Base-by-base conservation (phyloP, 2,113 vertebrate genomes). In the Gavia stellata region DNA sequence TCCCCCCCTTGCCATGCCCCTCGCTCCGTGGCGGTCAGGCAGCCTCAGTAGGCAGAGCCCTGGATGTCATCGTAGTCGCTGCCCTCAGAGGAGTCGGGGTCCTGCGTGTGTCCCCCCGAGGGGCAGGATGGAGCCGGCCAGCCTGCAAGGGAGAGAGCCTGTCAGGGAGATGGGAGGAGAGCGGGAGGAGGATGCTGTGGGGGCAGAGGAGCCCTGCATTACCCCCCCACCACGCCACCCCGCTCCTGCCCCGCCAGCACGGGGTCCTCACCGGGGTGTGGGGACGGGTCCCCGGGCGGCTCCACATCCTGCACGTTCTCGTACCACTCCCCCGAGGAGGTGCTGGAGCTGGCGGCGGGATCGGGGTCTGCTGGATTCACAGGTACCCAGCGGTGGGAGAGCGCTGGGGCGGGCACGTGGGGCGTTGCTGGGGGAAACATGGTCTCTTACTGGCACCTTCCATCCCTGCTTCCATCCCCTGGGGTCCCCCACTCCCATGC, bases 261-360 rank as follows among this genome's bases (percentile, higher is more conserved):
- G 0, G 73, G 40, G 25, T 59, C 28, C 94, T 94, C 85, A 97
- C 96, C 85, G 1, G 74, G 9, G 20, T 18, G 25, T 7, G 71
- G 19, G 74, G 91, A 49, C 0, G 71, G 75, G 6, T 93, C 50
- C 24, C 8, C 1, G 0, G 52, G 18, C 0, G 45, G 11, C n/a
- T 91, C 49, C 2, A 0, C 3, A 25, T 40, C 44, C 33, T 88
- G 86, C 79, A 65, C 75, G 10, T 98, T 98, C 96, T 98, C 95
- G 5, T 98, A 98, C 97, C 98, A 98, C 33, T 98, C 97, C 14
- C 97, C 98, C 0, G 98, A 98, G 1, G 98, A 98, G 49, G 98
- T 98, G 96, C 98, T 98, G 86, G 98, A 98, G 90, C 97, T 97
- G 88, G 95, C 79, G 0, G 91, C 47, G 0, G 63, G 85, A 0